Percentiles rank a stretch among this genome's conserved stretches.
Conservation (phyloP, 2,797 vertebrate species). For the Heteromormyrus szaboi region DNA sequence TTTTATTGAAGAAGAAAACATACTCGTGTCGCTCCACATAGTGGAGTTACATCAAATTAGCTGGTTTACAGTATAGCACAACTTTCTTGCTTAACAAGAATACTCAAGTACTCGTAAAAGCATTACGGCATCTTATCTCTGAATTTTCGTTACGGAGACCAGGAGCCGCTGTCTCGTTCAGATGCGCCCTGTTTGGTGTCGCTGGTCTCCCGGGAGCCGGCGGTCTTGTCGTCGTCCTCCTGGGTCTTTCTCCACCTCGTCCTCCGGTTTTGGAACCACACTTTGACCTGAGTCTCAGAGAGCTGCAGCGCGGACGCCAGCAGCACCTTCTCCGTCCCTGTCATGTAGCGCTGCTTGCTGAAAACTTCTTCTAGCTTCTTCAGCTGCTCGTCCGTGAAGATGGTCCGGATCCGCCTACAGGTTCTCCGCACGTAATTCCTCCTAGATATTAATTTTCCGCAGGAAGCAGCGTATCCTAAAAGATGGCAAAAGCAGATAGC, state of each 20-base stretch:
- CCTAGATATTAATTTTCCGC: constrained; percentile 18
- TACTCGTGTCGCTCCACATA: constrained; percentile 14
- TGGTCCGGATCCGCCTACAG: constrained; percentile 27
- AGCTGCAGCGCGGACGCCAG: constrained; percentile 30
- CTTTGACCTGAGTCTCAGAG: constrained; percentile 32
- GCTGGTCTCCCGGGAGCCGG: background rate
- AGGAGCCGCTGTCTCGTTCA: constrained; percentile 10
- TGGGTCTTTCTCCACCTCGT: constrained; percentile 29
- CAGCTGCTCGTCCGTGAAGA: constrained; percentile 34
- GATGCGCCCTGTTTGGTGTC: background rate
- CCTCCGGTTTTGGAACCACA: constrained; percentile 34
- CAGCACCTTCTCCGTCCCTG: constrained; percentile 29
- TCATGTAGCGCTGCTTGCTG: constrained; percentile 32
- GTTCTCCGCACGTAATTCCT: constrained; percentile 24
- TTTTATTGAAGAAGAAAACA: constrained; percentile 9
- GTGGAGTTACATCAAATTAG: constrained; percentile 18
- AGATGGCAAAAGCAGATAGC: background rate
- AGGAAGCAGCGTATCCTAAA: constrained; percentile 7
- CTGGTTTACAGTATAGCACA: background rate
- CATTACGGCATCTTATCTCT: background rate
- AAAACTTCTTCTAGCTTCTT: constrained; percentile 31
- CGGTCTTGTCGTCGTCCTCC: constrained; percentile 6
- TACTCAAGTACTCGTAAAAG: background rate
- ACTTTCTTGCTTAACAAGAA: constrained; percentile 32
- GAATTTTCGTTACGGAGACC: background rate